Percentiles rank a stretch among this genome's conserved stretches.
phyloP scores from a whole-genome alignment of 2,888 invertebrate genomes.

The Polyommatus iphigenia region DNA sequence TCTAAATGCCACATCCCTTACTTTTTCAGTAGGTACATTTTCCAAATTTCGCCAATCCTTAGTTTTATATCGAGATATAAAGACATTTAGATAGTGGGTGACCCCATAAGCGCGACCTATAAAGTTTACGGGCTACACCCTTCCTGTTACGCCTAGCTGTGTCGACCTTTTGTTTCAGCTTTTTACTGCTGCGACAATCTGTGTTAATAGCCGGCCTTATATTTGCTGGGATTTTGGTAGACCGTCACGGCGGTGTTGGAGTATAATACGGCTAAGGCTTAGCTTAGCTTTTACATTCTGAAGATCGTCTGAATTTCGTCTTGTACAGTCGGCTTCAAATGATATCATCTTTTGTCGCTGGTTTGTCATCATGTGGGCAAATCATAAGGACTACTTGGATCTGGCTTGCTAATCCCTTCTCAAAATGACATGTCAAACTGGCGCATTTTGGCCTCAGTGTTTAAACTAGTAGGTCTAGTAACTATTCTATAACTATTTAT shows the following conservation, averaged over 20 bases:
- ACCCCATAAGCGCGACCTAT: conserved; percentile 63
- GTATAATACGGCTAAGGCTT: background rate
- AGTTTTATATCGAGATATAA: conserved; percentile 22
- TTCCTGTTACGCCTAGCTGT: conserved; percentile 62
- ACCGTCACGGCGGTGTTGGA: background rate
- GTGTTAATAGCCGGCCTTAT: conserved; percentile 5
- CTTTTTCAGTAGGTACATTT: background rate
- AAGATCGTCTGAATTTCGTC: background rate
- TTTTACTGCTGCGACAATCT: background rate
- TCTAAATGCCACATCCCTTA: background rate
- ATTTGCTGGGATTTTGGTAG: background rate
- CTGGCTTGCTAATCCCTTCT: no score
- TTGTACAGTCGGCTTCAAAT: no score
- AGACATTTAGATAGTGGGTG: conserved; percentile 38
- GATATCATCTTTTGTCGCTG: no score
- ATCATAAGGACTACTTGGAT: no score
- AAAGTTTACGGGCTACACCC: conserved; percentile 66
- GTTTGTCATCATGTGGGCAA: no score
- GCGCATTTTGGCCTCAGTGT: no score
- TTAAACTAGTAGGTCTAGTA: no score
- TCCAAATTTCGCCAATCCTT: background rate
- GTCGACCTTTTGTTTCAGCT: conserved; percentile 6
- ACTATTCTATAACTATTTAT: no score
- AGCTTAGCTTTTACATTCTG: background rate
- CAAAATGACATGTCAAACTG: no score